Base-by-base conservation (phyloP, 2,113 vertebrate genomes). In the Poeciliopsis retropinna region DNA sequence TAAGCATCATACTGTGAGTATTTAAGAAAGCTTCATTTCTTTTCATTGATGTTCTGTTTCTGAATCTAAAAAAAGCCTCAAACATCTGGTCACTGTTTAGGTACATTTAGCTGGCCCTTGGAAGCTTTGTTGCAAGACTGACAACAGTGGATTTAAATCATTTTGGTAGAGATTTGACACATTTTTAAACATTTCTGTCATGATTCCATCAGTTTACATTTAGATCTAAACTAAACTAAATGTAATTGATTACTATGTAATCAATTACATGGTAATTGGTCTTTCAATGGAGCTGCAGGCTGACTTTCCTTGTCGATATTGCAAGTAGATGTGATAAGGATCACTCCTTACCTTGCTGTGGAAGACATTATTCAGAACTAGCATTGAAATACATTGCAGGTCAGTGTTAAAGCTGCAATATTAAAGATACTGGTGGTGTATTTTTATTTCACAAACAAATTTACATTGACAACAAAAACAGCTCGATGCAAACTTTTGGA, bases 1-100 rank as follows among this genome's bases (percentile, higher is more conserved):
- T 75, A 95, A 94, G 54, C 94, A 94, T 81, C 83, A 87, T 31
- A 0, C 76, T 60, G 95, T 95, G 86, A 90, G 93, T 94, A 78
- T 62, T 71, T 29, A 61, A 19, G 66, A 15, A 61, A 62, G 25
- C 29, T 60, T 65, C 0, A 69, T 19, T 25, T 34, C 61, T 47
- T 41, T 29, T 51, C 2, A 22, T 32, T 12, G 19, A 19, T 19
- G 69, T 25, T 17, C 44, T 19, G 5, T 6, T 47, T 19, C 44
- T 19, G 44, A 47, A 7, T 47, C 5, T 19, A 47, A 47, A 47
- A 47, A 19, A 47, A 19, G 34, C 34, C 44, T 6, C 44, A 6
- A 19, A 47, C 44, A 47, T 47, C 44, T 47, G 44, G 17, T 19
- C 17, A 6, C 17, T 17, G 2, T 19, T 47, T 47, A 17, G 44